phyloP scores from a whole-genome alignment of 2,113 vertebrate species.

The Gobius niger region DNA sequence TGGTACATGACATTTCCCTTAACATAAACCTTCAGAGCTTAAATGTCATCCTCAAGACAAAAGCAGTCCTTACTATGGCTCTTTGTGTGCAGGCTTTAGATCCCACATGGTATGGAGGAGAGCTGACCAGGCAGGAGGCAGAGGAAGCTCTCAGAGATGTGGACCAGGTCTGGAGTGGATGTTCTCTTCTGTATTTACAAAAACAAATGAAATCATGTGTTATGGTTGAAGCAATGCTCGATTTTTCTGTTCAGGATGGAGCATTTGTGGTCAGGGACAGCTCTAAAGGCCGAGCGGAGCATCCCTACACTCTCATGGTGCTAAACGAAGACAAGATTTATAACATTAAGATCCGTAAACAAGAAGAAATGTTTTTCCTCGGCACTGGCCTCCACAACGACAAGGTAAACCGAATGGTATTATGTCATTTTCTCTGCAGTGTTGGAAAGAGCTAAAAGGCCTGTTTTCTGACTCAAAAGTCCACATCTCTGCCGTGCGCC shows the following conservation, averaged over 20 bases:
- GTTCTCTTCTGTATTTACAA: conserved; percentile 1
- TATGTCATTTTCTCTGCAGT: neutral
- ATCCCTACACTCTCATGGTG: conserved; percentile 89
- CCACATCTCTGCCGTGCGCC: conserved; percentile 30
- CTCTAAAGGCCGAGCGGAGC: conserved; percentile 73
- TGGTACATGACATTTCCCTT: conserved; percentile 1
- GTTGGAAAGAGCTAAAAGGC: conserved; percentile 3
- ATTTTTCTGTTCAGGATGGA: conserved; percentile 77
- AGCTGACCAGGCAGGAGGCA: conserved; percentile 78
- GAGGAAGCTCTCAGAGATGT: conserved; percentile 81
- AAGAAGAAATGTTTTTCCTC: conserved; percentile 73
- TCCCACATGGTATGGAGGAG: conserved; percentile 81
- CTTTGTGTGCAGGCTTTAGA: conserved; percentile 63
- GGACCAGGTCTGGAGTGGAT: conserved; percentile 78
- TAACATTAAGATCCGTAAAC: conserved; percentile 86
- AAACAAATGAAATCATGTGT: neutral
- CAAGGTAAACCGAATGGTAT: conserved; percentile 71
- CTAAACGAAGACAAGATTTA: conserved; percentile 85
- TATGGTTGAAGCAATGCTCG: neutral
- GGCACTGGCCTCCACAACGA: conserved; percentile 79
- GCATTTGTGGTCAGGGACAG: conserved; percentile 89
- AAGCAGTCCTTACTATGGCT: conserved; percentile 12
- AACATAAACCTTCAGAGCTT: neutral
- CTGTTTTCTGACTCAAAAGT: conserved; percentile 22
- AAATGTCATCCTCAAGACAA: neutral